A percentile compares a stretch with the other conserved stretches of the same genome.
These are phyloP conservation scores for Cassiopea andromeda DNA, from an alignment of 30 jellyfish, hydroid and myxozoan species.

Conservation along the genomic window DNA sequence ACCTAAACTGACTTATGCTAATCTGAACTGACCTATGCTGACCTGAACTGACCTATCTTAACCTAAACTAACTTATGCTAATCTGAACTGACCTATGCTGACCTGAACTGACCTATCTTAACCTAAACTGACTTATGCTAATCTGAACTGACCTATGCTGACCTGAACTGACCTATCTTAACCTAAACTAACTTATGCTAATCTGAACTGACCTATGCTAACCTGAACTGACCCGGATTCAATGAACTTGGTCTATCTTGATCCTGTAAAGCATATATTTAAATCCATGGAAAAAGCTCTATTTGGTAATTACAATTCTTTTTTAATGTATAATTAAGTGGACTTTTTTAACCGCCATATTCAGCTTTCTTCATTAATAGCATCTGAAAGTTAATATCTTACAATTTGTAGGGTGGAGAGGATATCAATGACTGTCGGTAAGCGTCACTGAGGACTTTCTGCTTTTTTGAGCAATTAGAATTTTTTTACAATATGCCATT, in stretches of 20 bases:
- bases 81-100: background rate
- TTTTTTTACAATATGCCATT: no score
- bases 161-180: background rate
- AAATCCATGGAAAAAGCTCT: no score
- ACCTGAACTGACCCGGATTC: no score
- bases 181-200: background rate
- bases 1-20: no score
- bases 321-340: no score
- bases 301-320: no score
- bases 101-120: background rate
- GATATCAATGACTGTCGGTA: slow-evolving; percentile 48
- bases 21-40: background rate
- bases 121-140: background rate
- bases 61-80: background rate
- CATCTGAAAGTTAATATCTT: background rate
- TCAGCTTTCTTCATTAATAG: background rate
- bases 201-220: background rate
- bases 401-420: slow-evolving; percentile 36
- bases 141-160: background rate
- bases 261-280: no score
- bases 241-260: no score
- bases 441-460: background rate
- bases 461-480: no score
- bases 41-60: background rate
- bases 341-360: no score